Evolutionary conservation across 1,140 invertebrate species (phyloP).

Genomic region (Rhagoletis zephyria): DNA sequence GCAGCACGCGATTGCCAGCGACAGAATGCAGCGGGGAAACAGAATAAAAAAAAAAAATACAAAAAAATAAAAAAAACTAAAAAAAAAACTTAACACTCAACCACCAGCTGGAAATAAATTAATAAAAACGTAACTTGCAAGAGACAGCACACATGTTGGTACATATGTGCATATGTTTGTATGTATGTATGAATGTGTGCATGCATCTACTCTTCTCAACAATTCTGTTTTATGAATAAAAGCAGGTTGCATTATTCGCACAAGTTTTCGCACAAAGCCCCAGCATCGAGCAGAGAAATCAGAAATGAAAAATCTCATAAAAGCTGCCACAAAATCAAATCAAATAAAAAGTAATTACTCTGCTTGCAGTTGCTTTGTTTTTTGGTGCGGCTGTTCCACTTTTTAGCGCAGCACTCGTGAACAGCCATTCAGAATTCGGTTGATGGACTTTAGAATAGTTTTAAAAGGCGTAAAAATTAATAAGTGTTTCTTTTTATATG

Average conservation of each 20-base stretch:
- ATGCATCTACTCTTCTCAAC: neutral
- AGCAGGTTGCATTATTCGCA: too few relatives aligned
- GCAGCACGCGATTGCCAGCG: constrained; percentile 23
- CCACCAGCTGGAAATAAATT: too few relatives aligned
- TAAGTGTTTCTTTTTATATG: too few relatives aligned
- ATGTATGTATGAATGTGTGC: neutral
- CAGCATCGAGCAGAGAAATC: neutral
- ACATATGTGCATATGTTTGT: neutral
- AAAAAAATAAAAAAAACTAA: neutral
- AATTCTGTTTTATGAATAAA: too few relatives aligned
- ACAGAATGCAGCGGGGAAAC: neutral
- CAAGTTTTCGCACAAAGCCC: neutral
- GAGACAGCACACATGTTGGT: neutral
- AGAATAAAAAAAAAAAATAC: too few relatives aligned
- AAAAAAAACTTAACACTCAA: neutral
- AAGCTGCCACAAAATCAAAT: constrained; percentile 36
- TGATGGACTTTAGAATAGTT: too few relatives aligned
- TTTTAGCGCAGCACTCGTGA: neutral
- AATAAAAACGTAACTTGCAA: neutral
- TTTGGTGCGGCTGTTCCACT: neutral
- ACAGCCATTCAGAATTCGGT: too few relatives aligned
- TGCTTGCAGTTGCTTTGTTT: neutral
- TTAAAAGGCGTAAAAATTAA: too few relatives aligned
- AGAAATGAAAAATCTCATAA: neutral
- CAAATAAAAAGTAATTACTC: neutral